Base-by-base conservation (phyloP, 2,888 invertebrate species). In the Harpalus rufipes region DNA sequence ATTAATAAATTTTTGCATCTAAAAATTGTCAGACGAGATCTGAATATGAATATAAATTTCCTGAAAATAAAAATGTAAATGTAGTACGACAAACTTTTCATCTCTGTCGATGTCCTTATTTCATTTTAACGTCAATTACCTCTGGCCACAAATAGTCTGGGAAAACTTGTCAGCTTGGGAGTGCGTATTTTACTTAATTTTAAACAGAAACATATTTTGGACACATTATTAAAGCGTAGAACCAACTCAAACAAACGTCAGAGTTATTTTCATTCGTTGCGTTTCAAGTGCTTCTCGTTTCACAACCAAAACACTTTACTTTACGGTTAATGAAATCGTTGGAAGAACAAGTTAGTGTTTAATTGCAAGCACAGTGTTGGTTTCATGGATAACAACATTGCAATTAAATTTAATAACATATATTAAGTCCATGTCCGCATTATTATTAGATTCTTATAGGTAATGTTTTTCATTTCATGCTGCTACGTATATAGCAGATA, bases 261-360 rank as follows among this genome's bases (percentile, higher is more conserved):
- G 76, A 83, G 83, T 76, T 83, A 83, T 83, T 83, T 83, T 76
- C 14, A 83, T 56, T 76, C 83, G 83, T 61, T 72, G 25, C 41
- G 41, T 44, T 74, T 74, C 18, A 74, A 74, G 68, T 68, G 68
- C 39, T 68, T 68, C 65, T 65, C 68, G 39, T 68, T 68, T 68
- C 68, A 68, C 68, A 68, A 68, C 32, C 39, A 68, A 68, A 32
- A 68, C 32, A 18, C 14, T 63, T 65, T 58, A 18, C 14, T 63
- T 65, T 58, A 58, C n/a, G 58, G 14, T 59, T 59, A 59, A 59
- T 59, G 59, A 16, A 59, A 59, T 14, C 18, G 59, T 63, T 21
- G 12, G 51, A 74, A 74, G 41, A 74, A 56, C 56, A 74, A 78
- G 56, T 78, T 78, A 78, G 25, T 51, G 51, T 78, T 78, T 78